Conservation (phyloP, 2,888 invertebrate genomes). For the Willowsia nigromaculata region DNA sequence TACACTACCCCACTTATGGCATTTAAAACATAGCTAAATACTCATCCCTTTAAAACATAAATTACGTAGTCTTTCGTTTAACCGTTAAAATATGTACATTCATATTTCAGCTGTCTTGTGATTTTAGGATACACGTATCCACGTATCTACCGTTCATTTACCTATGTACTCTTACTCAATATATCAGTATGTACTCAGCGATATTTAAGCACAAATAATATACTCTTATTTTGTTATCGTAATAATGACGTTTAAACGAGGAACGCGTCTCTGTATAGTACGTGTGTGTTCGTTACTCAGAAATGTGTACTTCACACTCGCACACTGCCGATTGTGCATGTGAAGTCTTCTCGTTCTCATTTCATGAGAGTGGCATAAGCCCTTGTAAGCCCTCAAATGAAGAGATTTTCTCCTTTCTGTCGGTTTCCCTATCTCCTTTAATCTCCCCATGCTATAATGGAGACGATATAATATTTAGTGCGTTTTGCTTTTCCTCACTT, state of each 20-base stretch:
- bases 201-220: no score
- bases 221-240: no score
- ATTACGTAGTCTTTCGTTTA: not conserved
- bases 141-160: no score
- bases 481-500: conserved; percentile 20
- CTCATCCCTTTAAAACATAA: conserved; percentile 9
- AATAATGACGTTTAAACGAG: no score
- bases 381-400: conserved; percentile 64
- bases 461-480: conserved; percentile 32
- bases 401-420: conserved; percentile 64
- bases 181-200: no score
- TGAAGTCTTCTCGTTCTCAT: conserved; percentile 36
- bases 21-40: not conserved
- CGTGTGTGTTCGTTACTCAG: not conserved
- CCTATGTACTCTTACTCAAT: no score
- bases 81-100: not conserved
- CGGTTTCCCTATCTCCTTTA: conserved; percentile 41
- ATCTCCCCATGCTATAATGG: conserved; percentile 42
- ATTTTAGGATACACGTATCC: no score
- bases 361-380: conserved; percentile 60
- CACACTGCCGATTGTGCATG: not conserved
- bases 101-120: no score
- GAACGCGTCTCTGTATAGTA: not conserved
- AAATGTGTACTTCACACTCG: not conserved
- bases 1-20: not conserved